Evolutionary conservation across 1,140 invertebrate species (phyloP).

Genomic region (Drepana arcuata): DNA sequence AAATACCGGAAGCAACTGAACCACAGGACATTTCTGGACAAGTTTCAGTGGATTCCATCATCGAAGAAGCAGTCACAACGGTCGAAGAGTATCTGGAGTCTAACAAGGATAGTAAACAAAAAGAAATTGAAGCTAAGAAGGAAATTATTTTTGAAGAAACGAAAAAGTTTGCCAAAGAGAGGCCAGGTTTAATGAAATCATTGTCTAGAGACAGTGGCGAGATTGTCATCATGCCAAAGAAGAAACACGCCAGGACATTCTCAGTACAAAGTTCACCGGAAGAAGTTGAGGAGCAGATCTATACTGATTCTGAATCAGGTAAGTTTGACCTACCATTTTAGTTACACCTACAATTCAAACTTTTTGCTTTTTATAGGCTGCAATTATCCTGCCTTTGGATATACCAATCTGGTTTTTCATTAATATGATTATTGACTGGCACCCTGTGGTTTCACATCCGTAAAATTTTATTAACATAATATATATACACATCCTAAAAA

Average conservation of each 20-base stretch:
- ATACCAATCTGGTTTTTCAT: too few species aligned
- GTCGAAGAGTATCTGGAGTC: conserved; percentile 52
- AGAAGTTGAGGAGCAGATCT: conserved; percentile 71
- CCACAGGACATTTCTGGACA: conserved; percentile 35
- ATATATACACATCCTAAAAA: too few species aligned
- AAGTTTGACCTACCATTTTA: conserved; percentile 8
- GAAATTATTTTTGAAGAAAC: conserved; percentile 33
- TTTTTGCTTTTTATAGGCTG: too few species aligned
- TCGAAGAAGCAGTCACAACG: conserved; percentile 57
- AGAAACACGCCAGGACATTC: conserved; percentile 60
- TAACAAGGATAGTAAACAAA: conserved; percentile 24
- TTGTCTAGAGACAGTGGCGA: conserved; percentile 61
- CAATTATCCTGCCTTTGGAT: too few species aligned
- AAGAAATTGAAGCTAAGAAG: conserved; percentile 26
- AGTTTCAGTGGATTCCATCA: conserved; percentile 59
- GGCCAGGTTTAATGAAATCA: conserved; percentile 53
- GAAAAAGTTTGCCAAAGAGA: conserved; percentile 37
- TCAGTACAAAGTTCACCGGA: conserved; percentile 71
- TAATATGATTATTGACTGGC: too few species aligned
- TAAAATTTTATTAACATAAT: too few species aligned
- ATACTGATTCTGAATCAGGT: conserved; percentile 71
- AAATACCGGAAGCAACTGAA: conserved; percentile 20
- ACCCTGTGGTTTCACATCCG: too few species aligned
- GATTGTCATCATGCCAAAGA: conserved; percentile 58
- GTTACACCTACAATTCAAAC: conserved; percentile 1